Percentiles rank a stretch among this genome's conserved stretches.
Evolutionary conservation across 2,113 vertebrate genomes (phyloP).

Genomic region (Dissostichus mawsoni): DNA sequence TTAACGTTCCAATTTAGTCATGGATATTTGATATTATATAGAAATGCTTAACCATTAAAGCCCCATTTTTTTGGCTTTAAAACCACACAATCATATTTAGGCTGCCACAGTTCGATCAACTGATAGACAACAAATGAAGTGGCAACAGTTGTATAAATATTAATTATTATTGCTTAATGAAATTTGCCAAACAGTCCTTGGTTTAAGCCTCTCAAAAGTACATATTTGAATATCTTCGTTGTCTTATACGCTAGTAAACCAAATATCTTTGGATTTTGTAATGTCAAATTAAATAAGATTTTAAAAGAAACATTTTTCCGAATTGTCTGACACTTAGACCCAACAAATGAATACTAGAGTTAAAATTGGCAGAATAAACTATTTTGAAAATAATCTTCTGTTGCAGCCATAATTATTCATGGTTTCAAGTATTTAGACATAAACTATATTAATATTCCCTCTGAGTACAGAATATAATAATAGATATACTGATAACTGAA

Average conservation of each 20-base stretch:
- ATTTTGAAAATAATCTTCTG: not conserved
- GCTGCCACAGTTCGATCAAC: not conserved
- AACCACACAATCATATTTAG: not conserved
- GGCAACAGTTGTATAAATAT: not conserved
- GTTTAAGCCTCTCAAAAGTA: not conserved
- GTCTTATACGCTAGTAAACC: not conserved
- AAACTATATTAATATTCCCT: not conserved
- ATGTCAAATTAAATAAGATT: not conserved
- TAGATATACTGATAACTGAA: not conserved
- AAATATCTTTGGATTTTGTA: not conserved
- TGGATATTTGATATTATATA: not conserved
- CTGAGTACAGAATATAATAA: not conserved
- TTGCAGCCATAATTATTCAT: not conserved
- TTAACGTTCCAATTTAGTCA: not conserved
- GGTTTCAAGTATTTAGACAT: not conserved
- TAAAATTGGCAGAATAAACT: not conserved
- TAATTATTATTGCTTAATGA: too few relatives aligned
- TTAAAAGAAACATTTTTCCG: not conserved
- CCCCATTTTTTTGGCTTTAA: not conserved
- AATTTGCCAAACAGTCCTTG: too few relatives aligned
- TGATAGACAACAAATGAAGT: too few relatives aligned
- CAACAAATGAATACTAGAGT: not conserved
- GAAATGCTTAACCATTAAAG: not conserved
- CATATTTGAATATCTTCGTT: not conserved
- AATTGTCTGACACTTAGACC: not conserved